Conservation (phyloP, 2,797 vertebrate genomes). For the Neosilurus mollespiculum region DNA sequence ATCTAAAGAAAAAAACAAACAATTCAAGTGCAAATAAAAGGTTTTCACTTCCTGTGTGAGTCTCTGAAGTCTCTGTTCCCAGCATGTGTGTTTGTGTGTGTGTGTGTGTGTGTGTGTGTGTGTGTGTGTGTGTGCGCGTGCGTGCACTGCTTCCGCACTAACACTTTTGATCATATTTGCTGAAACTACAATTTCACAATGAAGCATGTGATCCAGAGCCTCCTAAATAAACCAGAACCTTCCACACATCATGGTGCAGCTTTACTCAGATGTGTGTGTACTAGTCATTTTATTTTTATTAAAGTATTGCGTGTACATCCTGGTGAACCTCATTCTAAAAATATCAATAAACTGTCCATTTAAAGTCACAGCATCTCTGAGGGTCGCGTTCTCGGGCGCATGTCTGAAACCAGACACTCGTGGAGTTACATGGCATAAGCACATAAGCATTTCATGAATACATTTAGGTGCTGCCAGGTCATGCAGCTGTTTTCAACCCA, state of each 20-base stretch:
- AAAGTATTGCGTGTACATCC: neutral
- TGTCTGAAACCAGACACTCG: neutral
- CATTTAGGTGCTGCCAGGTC: neutral
- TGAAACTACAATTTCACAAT: neutral
- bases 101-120: too few relatives aligned
- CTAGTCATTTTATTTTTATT: neutral
- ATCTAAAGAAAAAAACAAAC: neutral
- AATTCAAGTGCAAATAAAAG: neutral
- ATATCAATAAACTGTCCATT: neutral
- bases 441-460: neutral
- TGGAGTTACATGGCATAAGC: neutral
- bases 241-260: neutral
- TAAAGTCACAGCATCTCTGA: neutral
- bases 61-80: neutral
- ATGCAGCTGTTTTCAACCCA: neutral
- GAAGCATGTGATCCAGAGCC: neutral
- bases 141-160: too few relatives aligned
- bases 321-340: neutral
- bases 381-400: neutral
- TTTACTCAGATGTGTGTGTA: neutral
- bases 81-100: too few relatives aligned
- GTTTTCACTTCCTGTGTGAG: neutral
- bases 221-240: neutral
- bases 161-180: too few relatives aligned
- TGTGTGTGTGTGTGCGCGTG: too few relatives aligned